phyloP scores from a whole-genome alignment of 2,888 invertebrate genomes.

The Drosophila fulvimacula region DNA sequence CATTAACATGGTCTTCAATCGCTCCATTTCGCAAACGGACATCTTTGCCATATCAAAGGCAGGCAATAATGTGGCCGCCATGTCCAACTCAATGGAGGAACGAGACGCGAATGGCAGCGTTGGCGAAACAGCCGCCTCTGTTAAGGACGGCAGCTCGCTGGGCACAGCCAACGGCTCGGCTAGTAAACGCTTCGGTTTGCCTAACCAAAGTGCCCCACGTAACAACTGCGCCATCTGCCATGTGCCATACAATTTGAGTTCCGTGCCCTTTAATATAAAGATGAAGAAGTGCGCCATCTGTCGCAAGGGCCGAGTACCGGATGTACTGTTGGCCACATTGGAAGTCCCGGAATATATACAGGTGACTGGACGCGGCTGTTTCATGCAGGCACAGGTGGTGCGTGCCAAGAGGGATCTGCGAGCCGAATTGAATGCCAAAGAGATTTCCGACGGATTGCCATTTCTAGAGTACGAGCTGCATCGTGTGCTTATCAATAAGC shows the following conservation, averaged over 20 bases:
- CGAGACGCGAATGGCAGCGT: slow-evolving; percentile 83
- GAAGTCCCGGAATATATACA: slow-evolving; percentile 92
- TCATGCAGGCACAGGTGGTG: slow-evolving; percentile 91
- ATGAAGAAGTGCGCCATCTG: slow-evolving; percentile 90
- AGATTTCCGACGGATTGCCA: slow-evolving; percentile 97
- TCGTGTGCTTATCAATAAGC: slow-evolving; percentile 94
- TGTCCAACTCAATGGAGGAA: slow-evolving; percentile 86
- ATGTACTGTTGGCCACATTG: slow-evolving; percentile 95
- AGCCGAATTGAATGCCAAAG: slow-evolving; percentile 94
- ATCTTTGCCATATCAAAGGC: slow-evolving; percentile 72
- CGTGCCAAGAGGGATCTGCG: slow-evolving; percentile 91
- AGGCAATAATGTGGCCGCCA: slow-evolving; percentile 68
- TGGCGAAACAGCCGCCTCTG: slow-evolving; percentile 45
- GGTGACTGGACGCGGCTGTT: slow-evolving; percentile 88
- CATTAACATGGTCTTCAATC: slow-evolving; percentile 87
- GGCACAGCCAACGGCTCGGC: slow-evolving; percentile 52
- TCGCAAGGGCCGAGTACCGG: slow-evolving; percentile 93
- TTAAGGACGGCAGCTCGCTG: slow-evolving; percentile 75
- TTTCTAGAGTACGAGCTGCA: slow-evolving; percentile 98
- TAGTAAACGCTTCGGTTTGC: slow-evolving; percentile 62
- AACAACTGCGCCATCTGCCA: slow-evolving; percentile 87
- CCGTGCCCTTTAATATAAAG: slow-evolving; percentile 90
- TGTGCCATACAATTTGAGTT: slow-evolving; percentile 92
- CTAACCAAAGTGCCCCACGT: slow-evolving; percentile 57
- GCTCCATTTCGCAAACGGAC: slow-evolving; percentile 82